phyloP scores from a whole-genome alignment of 1,140 invertebrate genomes.

The Rhynchophorus ferrugineus region DNA sequence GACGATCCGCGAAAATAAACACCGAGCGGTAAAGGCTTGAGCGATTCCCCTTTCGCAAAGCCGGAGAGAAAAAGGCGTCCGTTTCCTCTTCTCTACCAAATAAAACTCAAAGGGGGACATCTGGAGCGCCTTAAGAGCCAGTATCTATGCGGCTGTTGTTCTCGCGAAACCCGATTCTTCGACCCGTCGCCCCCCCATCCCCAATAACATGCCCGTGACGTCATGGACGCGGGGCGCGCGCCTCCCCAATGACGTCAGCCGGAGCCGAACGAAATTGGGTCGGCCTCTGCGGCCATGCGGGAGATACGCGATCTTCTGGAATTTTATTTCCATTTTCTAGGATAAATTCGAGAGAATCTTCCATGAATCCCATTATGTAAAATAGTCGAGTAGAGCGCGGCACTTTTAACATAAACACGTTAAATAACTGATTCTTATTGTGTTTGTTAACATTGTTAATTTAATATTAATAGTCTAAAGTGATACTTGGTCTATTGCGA shows the following conservation, averaged over 20 bases:
- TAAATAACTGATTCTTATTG: too few relatives aligned
- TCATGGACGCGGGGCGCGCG: constrained; percentile 2
- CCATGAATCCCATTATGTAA: not conserved
- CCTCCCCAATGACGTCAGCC: constrained; percentile 1
- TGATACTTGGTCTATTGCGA: too few relatives aligned
- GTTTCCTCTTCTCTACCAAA: too few relatives aligned
- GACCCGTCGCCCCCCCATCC: not conserved
- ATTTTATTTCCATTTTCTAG: not conserved
- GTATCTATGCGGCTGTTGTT: constrained; percentile 12
- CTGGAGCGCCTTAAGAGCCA: constrained; percentile 2
- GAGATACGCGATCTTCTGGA: not conserved
- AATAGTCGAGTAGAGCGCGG: too few relatives aligned
- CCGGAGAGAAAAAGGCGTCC: too few relatives aligned
- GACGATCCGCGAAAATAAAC: too few relatives aligned
- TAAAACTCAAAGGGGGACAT: not conserved
- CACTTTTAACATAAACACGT: too few relatives aligned
- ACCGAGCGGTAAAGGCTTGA: too few relatives aligned
- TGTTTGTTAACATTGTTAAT: too few relatives aligned
- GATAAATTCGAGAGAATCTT: not conserved
- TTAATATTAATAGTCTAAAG: too few relatives aligned
- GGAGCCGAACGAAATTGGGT: not conserved
- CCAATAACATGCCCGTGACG: not conserved
- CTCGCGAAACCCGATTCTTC: not conserved
- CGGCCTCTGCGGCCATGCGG: not conserved
- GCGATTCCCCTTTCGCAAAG: too few relatives aligned